Evolutionary conservation across 2,797 vertebrate species (phyloP).

Genomic region (Pteronotus mesoamericanus): DNA sequence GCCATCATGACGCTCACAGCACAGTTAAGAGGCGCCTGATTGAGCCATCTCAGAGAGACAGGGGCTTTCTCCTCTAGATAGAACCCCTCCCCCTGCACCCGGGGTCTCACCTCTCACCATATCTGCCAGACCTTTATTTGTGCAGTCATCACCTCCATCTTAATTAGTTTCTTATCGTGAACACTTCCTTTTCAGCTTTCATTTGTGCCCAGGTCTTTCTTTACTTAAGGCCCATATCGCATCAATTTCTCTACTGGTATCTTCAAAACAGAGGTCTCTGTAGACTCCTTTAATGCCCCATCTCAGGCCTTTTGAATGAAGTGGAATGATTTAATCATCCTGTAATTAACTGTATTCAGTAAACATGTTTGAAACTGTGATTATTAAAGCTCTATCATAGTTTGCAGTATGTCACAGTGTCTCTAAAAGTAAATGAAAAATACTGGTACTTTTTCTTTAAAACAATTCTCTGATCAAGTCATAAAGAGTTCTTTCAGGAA

Average conservation of each 20-base stretch:
- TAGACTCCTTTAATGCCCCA: no score
- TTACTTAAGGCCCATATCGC: neutral
- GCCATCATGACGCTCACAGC: neutral
- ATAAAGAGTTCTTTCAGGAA: neutral
- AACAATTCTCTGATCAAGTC: neutral
- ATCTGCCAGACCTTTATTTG: neutral
- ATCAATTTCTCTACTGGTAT: neutral
- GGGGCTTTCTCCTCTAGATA: neutral
- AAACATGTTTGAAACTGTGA: neutral
- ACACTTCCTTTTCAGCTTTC: neutral
- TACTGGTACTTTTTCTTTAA: neutral
- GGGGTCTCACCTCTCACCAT: neutral
- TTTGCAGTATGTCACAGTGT: neutral
- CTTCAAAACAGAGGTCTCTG: neutral
- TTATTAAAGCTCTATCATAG: neutral
- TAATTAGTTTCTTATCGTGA: neutral
- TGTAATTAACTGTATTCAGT: neutral
- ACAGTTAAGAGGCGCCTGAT: neutral
- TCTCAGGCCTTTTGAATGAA: neutral
- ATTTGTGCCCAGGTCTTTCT: neutral
- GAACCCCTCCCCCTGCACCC: neutral
- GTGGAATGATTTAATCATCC: neutral
- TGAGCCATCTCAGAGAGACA: neutral
- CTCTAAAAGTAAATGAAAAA: neutral
- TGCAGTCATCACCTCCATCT: neutral